phyloP scores from a whole-genome alignment of 1,140 invertebrate genomes.

The Bombus superbus region DNA sequence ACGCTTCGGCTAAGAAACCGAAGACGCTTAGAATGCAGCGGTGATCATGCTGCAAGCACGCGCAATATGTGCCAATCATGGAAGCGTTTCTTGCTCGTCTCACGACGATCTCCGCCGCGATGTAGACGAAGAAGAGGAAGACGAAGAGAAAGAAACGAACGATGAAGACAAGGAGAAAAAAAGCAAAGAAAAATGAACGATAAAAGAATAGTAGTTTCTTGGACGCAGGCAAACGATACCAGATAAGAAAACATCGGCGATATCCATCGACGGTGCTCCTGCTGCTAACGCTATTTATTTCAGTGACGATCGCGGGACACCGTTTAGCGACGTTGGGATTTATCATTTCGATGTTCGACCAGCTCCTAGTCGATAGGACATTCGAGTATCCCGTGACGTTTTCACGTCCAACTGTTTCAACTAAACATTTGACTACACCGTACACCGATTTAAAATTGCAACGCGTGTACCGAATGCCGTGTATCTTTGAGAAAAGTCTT shows the following conservation, averaged over 20 bases:
- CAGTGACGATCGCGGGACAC: constrained; percentile 3
- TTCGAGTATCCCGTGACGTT: constrained; percentile 1
- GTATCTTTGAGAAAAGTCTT: background rate
- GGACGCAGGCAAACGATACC: constrained; percentile 3
- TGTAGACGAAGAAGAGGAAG: background rate
- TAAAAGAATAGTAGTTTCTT: background rate
- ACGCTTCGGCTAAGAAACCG: constrained; percentile 56
- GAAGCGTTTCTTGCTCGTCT: constrained; percentile 38
- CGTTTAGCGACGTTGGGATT: constrained; percentile 16
- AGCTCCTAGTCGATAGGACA: background rate
- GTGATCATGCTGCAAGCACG: constrained; percentile 50
- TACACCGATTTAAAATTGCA: constrained; percentile 15
- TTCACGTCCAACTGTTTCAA: background rate
- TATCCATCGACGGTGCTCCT: constrained; percentile 3
- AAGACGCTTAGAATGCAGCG: constrained; percentile 52
- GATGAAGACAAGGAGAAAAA: background rate
- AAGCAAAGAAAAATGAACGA: constrained; percentile 8
- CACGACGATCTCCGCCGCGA: background rate
- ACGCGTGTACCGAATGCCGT: background rate
- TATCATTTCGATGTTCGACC: constrained; percentile 25
- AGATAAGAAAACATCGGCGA: background rate
- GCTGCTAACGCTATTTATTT: constrained; percentile 34
- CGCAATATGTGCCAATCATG: constrained; percentile 66
- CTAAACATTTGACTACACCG: background rate
- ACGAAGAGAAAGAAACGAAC: background rate